Base-by-base conservation (phyloP, 2,797 vertebrate genomes). In the Kryptopterus vitreolus region DNA sequence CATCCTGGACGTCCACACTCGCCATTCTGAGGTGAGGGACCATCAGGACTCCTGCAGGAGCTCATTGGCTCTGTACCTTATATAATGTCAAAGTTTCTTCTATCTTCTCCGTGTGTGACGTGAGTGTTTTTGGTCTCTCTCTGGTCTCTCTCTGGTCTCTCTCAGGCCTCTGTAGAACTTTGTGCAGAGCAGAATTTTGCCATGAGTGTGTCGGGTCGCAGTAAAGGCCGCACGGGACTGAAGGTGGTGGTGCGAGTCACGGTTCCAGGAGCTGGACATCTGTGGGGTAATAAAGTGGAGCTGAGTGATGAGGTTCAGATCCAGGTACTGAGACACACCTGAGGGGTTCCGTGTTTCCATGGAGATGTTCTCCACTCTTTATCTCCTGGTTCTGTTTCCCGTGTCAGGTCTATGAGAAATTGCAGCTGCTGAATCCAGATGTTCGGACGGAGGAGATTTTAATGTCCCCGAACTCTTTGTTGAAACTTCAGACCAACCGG, bases 401-500 rank as follows among this genome's bases (percentile, higher is more conserved):
- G 81, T 22, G 11, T 31, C 85, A 99, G 98, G 97, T 98, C 43
- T 98, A 96, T 90, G 97, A 98, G 88, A 95, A 96, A 79, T 90
- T 99, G 61, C 90, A 89, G 65, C 89, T 99, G 81, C 70, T 96
- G 82, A 93, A 92, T 87, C 96, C 96, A 15, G 91, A 93, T 87
- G 85, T 94, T 26, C 92, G 94, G 87, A 88, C 93, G 16, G 95
- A 94, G 20, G 95, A 96, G 83, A 94, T 98, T 81, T 87, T 98
- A 88, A 96, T 99, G 96, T 95, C 96, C 38, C 96, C 97, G 1
- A 98, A 96, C 90, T 98, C 97, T 0, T 90, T 92, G 58, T 88
- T 98, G 66, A 96, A 94, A 87, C 95, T 99, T 4, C 94, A 94
- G 69, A 98, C 96, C 9, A 98, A 96, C 93, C 95, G 97, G 97